phyloP scores from a whole-genome alignment of 2,113 vertebrate genomes.

The Aphelocoma coerulescens region DNA sequence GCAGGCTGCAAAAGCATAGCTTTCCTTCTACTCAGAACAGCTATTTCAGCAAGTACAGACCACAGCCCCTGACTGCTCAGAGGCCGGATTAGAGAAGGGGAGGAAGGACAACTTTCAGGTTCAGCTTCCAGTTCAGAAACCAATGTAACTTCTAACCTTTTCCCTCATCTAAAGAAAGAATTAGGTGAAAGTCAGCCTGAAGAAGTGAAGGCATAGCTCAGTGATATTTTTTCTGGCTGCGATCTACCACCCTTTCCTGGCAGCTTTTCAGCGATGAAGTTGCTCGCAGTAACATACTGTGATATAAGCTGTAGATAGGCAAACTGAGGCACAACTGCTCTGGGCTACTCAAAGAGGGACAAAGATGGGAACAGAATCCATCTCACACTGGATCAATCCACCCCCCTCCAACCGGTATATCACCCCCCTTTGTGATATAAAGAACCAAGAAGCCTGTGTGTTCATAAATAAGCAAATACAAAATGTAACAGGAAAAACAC shows the following conservation, averaged over 20 bases:
- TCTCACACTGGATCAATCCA: background rate
- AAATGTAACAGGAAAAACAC: background rate
- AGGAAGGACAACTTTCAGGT: background rate
- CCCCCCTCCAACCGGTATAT: background rate
- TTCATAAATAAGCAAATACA: background rate
- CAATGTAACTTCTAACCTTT: background rate
- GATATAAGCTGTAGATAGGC: rapidly evolving
- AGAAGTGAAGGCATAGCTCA: background rate
- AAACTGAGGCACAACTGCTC: background rate
- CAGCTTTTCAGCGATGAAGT: background rate
- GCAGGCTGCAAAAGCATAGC: background rate
- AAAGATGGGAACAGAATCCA: background rate
- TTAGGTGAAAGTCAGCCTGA: background rate
- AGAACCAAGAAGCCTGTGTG: background rate
- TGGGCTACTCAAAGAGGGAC: background rate
- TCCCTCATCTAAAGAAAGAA: background rate
- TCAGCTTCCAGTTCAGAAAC: background rate
- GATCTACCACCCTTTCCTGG: background rate
- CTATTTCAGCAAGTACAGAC: background rate
- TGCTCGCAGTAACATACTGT: background rate
- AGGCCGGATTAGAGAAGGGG: background rate
- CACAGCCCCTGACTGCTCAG: background rate
- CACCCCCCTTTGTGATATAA: background rate
- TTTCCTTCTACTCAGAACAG: background rate
- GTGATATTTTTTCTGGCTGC: background rate